Evolutionary conservation across 1,140 invertebrate species (phyloP), one percentile per base, ranked within the genome.

Genomic region (Lamellibrachia luymesi): DNA sequence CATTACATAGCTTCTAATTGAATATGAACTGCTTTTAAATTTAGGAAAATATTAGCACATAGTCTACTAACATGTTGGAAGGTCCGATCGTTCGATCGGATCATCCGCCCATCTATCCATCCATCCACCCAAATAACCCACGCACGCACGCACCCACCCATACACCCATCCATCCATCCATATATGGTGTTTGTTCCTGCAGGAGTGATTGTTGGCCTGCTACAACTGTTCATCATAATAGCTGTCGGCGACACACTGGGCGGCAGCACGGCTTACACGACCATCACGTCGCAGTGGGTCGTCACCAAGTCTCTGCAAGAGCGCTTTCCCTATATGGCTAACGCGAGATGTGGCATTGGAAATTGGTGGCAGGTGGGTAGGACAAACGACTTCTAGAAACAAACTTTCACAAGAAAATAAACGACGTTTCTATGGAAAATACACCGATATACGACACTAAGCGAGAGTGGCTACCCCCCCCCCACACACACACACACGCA

Each of bases 221-320:
- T 94, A 22, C 94, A 94, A 90, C 38, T 93, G n/a, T 90, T 92
- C 17, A 92, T 94, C 17, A 56, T 94, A 50, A 22, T 94, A 6
- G 50, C 90, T 50, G 92, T 93, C 13, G 52, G 92, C 49, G 92
- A 92, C 51, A 94, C 93, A 22, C 92, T 94, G n/a, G 93, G 91
- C n/a, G 93, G 93, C 80, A 93, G 92, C 92, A 90, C 90, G 25
- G 51, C 90, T 50, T 80, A 93, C 52, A 90, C 92, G 25, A 92
- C 90, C 8, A 92, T 94, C 51, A 91, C 51, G 22, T 93, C 93
- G 2, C 92, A 93, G 91, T 89, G 52, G 93, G 56, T 93, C 22
- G 90, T 93, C 50, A 93, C n/a, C n/a, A 51, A 90, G 25, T 50
- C 17, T 13, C 92, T 93, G n/a, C 51, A 93, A 49, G 64, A 91